Base-by-base conservation (phyloP, 2,113 vertebrate genomes). In the Mormoops blainvillei region DNA sequence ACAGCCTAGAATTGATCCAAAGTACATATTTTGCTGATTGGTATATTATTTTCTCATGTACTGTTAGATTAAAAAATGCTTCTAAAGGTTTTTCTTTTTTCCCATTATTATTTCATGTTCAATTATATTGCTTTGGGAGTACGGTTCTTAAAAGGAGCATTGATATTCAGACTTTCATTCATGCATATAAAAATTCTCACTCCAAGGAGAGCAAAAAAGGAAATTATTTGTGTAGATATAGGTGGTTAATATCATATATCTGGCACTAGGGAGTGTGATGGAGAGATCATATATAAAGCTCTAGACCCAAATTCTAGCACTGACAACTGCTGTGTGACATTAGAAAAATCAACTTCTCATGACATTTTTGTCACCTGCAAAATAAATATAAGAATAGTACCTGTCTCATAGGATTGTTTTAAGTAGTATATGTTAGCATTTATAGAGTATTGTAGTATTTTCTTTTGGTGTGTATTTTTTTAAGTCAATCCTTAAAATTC, bases 51-150 rank as follows among this genome's bases (percentile, higher is more conserved):
- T 93, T 77, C 48, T 94, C 31, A 78, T 56, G 84, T 94, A 91
- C 18, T 71, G 38, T 68, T 85, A 91, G 65, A 94, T 87, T 94
- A 1, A 87, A 90, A 96, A 90, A 87, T 71, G 31, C 78, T 92
- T 91, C 54, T 41, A 33, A 76, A 81, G 48, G 7, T 48, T 94
- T 91, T 87, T 80, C 19, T 78, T 61, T 82, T 80, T 93, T 93
- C n/a, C 50, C 71, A 88, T 71, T 88, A 86, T 91, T 94, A 96
- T 95, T 94, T 95, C 48, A 77, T 36, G 9, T 89, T 96, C 80
- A 89, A 36, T 92, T 92, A 78, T 28, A 83, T 89, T 92, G 80
- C 54, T 83, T 91, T 88, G 88, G 82, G 41, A 96, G 80, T 87
- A 43, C 36, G 52, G 78, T 94, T 92, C 68, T 87, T 94, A 91